phyloP scores from a whole-genome alignment of 2,113 vertebrate genomes.

The Sinosuthora webbiana region DNA sequence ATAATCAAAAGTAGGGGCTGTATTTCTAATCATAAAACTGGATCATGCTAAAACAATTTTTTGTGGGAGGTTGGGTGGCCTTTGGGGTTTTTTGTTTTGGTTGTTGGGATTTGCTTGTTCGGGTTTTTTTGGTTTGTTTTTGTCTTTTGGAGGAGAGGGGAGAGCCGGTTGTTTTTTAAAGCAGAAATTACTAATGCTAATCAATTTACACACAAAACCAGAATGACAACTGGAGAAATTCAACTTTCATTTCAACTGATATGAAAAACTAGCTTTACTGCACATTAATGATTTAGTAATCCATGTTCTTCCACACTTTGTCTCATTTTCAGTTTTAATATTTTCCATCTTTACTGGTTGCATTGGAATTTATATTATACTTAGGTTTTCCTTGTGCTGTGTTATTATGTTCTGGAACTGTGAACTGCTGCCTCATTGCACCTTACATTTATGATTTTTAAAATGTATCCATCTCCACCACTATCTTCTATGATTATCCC shows the following conservation, averaged over 20 bases:
- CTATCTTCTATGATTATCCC: not conserved
- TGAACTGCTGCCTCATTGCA: not conserved
- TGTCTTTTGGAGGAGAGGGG: fast-evolving
- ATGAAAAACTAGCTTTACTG: not conserved
- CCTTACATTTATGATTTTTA: not conserved
- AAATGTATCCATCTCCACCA: not conserved
- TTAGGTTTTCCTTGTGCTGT: not conserved
- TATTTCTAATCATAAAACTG: not conserved
- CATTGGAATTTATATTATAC: not conserved
- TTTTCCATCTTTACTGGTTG: not conserved
- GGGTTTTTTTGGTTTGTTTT: not conserved
- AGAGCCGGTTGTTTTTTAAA: not conserved
- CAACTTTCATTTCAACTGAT: not conserved
- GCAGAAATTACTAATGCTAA: not conserved
- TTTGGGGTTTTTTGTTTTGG: not conserved
- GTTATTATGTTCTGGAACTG: not conserved
- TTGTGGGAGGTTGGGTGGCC: not conserved
- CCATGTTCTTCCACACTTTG: not conserved
- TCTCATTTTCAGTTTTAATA: not conserved
- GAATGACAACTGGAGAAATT: not conserved
- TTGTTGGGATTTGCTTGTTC: not conserved
- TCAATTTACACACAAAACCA: not conserved
- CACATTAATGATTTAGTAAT: not conserved
- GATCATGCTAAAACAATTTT: not conserved
- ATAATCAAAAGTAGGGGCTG: not conserved